phyloP scores from a whole-genome alignment of 92 coral and sea anemone genomes.

The Heteractis magnifica region DNA sequence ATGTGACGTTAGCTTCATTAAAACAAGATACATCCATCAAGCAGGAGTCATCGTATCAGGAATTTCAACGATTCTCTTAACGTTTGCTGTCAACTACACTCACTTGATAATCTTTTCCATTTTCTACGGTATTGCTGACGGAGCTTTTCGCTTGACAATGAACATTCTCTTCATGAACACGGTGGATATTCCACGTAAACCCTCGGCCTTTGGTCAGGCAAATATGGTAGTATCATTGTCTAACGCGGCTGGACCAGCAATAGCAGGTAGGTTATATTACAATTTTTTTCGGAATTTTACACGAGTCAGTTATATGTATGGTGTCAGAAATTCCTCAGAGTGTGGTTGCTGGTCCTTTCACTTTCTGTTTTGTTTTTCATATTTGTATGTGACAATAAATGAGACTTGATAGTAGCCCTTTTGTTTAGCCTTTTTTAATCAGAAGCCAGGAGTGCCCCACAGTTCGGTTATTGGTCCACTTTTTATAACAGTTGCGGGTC shows the following conservation, averaged over 20 bases:
- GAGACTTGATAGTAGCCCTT: too few species aligned
- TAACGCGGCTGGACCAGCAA: slow-evolving; percentile 7
- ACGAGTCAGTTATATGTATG: too few species aligned
- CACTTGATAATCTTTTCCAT: slow-evolving; percentile 33
- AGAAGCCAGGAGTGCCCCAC: too few species aligned
- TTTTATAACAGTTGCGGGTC: too few species aligned
- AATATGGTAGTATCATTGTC: slow-evolving; percentile 14
- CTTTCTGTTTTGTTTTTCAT: too few species aligned
- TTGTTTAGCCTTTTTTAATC: too few species aligned
- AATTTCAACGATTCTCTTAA: slow-evolving; percentile 20
- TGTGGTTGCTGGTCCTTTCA: too few species aligned
- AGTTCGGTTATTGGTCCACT: too few species aligned
- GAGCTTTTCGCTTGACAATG: slow-evolving; percentile 10
- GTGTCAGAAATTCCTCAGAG: too few species aligned
- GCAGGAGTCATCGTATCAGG: slow-evolving; percentile 18
- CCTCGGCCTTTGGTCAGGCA: slow-evolving; percentile 25
- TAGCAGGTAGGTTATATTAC: slow-evolving; percentile 13
- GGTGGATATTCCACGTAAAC: slow-evolving; percentile 12
- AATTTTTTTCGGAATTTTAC: too few species aligned
- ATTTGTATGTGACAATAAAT: too few species aligned
- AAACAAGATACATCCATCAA: slow-evolving; percentile 22
- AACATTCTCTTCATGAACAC: slow-evolving; percentile 27
- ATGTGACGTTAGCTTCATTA: slow-evolving; percentile 17
- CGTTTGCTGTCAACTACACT: slow-evolving; percentile 10
- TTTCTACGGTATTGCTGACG: slow-evolving; percentile 34